Evolutionary conservation across 1,140 invertebrate species (phyloP).

Genomic region (Megalonaias nervosa): DNA sequence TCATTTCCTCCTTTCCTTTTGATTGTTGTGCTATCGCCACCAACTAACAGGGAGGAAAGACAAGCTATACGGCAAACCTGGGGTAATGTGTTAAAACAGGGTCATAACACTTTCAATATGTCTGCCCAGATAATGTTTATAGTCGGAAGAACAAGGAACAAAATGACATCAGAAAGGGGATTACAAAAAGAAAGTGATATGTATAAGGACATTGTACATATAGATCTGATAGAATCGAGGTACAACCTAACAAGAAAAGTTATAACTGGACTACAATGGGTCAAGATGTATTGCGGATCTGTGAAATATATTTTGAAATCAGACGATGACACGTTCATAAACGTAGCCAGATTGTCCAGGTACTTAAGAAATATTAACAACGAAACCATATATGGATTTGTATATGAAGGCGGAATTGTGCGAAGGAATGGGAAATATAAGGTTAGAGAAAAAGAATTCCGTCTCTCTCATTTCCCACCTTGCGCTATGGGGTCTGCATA

Average conservation of each 20-base stretch:
- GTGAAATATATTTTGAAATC: conserved; percentile 1
- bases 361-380: neutral
- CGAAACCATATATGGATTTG: neutral
- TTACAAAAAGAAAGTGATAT: neutral
- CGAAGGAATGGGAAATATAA: no score
- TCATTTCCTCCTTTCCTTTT: no score
- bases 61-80: no score
- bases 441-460: neutral
- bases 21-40: no score
- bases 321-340: conserved; percentile 3
- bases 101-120: no score
- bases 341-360: neutral
- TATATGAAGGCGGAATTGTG: neutral
- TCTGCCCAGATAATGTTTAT: neutral
- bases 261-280: neutral
- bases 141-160: neutral
- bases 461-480: neutral
- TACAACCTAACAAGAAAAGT: conserved; percentile 7
- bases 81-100: no score
- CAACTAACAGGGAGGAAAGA: no score
- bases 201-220: conserved; percentile 1
- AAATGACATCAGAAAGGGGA: neutral
- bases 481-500: neutral
- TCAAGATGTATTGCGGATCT: neutral
- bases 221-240: conserved; percentile 1